These are phyloP conservation scores for Urocyon cinereoargenteus DNA, from an alignment of 2,797 vertebrate species.

Conservation along the genomic window DNA sequence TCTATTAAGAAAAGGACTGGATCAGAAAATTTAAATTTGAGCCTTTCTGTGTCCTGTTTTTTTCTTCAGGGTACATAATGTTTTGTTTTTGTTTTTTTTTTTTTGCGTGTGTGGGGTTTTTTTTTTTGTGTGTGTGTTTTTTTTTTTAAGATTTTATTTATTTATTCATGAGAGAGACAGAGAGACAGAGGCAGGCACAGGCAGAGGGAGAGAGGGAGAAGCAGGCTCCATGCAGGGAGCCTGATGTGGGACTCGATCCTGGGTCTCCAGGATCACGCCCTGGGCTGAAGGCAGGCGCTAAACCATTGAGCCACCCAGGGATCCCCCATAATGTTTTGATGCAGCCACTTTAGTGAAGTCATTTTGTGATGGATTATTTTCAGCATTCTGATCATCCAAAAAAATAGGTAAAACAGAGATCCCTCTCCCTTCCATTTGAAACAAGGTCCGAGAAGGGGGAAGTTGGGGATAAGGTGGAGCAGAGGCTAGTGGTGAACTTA, in stretches of 20 bases:
- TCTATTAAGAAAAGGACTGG: neutral
- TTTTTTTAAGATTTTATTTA: too few relatives aligned
- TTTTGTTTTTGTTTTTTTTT: too few relatives aligned
- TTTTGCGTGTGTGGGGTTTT: too few relatives aligned
- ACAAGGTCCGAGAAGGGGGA: neutral
- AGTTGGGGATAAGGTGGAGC: neutral
- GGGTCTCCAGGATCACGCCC: too few relatives aligned
- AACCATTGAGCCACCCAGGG: too few relatives aligned
- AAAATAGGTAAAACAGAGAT: neutral
- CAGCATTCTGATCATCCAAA: neutral
- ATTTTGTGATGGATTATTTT: neutral
- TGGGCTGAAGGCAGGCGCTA: too few relatives aligned
- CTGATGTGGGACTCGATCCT: too few relatives aligned
- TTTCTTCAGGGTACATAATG: neutral
- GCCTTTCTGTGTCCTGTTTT: neutral
- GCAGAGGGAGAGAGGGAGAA: too few relatives aligned
- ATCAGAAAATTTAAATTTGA: neutral
- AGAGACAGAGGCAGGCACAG: too few relatives aligned
- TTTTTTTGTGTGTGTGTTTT: rapidly evolving
- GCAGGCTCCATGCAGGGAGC: too few relatives aligned
- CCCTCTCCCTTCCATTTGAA: neutral
- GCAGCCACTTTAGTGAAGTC: neutral
- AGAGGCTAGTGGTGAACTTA: neutral
- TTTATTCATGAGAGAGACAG: too few relatives aligned
- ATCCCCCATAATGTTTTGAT: neutral